Base-by-base conservation (phyloP, 2,888 invertebrate species). In the Lepidonotus clava region DNA sequence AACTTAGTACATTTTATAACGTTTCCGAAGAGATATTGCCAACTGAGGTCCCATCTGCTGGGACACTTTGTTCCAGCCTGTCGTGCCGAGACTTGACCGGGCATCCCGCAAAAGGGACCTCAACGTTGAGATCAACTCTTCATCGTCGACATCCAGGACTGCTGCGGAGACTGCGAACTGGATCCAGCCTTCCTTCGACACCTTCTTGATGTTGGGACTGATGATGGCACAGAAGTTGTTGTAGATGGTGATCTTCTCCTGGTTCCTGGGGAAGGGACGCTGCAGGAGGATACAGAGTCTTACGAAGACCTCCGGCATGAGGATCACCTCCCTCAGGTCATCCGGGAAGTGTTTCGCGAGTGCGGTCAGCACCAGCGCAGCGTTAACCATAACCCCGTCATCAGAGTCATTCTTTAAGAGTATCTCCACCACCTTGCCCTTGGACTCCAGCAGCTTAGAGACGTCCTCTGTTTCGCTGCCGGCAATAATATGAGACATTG, bases 281-380 rank as follows among this genome's bases (percentile, higher is more conserved):
- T 89, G 89, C 34, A 89, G 83, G n/a, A 89, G 71, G 8, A 28
- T 66, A 38, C 87, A 89, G 38, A 88, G 56, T 32, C 83, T 77
- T 5, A 83, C 40, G 41, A 89, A 88, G 40, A 88, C 85, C 1
- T 88, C 84, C 14, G 87, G 87, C 51, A 66, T 85, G 18, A 83
- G 38, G 4, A 88, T 38, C 38, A 86, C 66, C 14, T 41, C 46
- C 14, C 53, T 67, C 34, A 87, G 71, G 11, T 80, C 40, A 0
- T 88, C 87, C 1, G 89, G 88, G 89, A 88, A 89, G 46, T 77
- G 36, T 36, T 85, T 53, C 4, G 76, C 85, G 6, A 89, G 41
- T 61, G 38, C 77, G 1, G 89, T 89, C 21, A 89, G 87, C n/a
- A 87, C 88, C 28, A 88, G 87, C 2, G 88, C 87, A 4, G 89